Percentiles rank a stretch among this genome's conserved stretches.
Conservation (phyloP, 1,140 invertebrate genomes). For the Adelges cooleyi region DNA sequence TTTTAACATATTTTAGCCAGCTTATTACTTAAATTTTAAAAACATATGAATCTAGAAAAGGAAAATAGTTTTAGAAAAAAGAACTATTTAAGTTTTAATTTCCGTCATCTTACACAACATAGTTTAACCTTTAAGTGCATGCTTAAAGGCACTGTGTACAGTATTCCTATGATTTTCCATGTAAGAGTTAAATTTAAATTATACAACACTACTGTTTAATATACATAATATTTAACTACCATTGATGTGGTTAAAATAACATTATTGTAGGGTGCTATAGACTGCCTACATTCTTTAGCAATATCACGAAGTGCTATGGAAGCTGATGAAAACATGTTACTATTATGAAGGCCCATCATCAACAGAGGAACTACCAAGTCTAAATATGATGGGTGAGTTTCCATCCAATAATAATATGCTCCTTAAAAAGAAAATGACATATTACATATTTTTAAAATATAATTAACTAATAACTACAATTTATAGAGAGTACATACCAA, state of each 20-base stretch:
- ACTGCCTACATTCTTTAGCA: conserved; percentile 59
- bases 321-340: conserved; percentile 46
- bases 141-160: no score
- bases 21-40: no score
- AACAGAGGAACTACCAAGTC: conserved; percentile 10
- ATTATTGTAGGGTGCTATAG: conserved; percentile 58
- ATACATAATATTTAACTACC: conserved; percentile 34
- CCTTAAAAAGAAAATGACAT: conserved; percentile 6
- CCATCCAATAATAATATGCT: conserved; percentile 25
- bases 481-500: conserved; percentile 43
- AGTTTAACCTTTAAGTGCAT: no score
- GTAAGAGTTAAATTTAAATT: no score
- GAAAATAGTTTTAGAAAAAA: no score
- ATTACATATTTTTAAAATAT: no score
- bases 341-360: conserved; percentile 20
- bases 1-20: no score
- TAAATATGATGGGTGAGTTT: conserved; percentile 12
- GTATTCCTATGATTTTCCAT: no score
- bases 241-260: conserved; percentile 54
- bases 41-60: no score
- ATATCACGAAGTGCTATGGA: conserved; percentile 81
- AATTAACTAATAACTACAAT: not conserved
- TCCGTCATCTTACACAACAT: no score
- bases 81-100: no score
- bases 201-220: not conserved